These are phyloP conservation scores for Coendou prehensilis DNA, from an alignment of 2,797 vertebrate species.

Conservation along the genomic window DNA sequence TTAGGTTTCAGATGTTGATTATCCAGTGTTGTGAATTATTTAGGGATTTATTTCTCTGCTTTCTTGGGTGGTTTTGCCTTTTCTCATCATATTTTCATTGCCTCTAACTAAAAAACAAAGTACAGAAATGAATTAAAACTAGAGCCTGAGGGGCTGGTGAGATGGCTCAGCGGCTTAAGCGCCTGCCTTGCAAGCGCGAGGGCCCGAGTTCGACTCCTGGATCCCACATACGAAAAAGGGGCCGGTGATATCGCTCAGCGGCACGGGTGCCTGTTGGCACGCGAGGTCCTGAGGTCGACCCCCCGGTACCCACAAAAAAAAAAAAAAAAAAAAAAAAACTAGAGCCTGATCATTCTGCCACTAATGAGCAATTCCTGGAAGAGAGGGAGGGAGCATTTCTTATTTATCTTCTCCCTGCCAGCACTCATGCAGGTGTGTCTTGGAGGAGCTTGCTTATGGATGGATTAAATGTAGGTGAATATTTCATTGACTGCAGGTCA, in stretches of 20 bases:
- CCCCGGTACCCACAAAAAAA: too few relatives aligned
- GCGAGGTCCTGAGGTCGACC: too few relatives aligned
- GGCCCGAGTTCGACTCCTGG: too few relatives aligned
- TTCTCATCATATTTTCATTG: neutral
- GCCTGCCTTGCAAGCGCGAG: too few relatives aligned
- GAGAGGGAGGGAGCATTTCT: neutral
- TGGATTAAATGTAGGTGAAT: neutral
- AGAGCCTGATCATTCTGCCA: neutral
- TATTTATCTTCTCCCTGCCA: neutral
- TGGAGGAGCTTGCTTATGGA: neutral
- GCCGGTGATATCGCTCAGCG: too few relatives aligned
- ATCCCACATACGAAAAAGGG: too few relatives aligned
- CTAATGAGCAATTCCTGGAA: neutral
- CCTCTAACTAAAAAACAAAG: neutral
- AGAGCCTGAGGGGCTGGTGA: too few relatives aligned
- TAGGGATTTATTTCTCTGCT: constrained; percentile 4
- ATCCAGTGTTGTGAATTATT: constrained; percentile 13
- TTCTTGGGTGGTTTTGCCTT: neutral
- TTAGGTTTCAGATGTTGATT: neutral
- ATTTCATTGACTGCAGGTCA: neutral
- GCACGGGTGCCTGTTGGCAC: too few relatives aligned
- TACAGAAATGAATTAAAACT: neutral
- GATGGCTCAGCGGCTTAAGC: too few relatives aligned
- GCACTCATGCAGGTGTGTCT: neutral
- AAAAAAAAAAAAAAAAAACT: too few relatives aligned